phyloP scores from a whole-genome alignment of 2,113 vertebrate species.

The Sceloporus tristichus region DNA sequence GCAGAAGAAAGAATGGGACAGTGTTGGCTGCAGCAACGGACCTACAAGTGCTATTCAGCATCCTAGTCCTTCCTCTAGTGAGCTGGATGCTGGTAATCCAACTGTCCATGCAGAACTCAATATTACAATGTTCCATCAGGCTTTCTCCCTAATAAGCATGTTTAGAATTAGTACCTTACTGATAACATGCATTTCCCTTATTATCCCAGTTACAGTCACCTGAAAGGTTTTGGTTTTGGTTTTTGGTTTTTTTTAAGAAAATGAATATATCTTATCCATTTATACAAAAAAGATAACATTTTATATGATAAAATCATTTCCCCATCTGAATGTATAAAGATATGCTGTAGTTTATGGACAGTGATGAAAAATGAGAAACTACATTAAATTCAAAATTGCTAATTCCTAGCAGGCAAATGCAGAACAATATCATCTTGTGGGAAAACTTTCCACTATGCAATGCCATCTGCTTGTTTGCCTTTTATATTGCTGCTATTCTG shows the following conservation, averaged over 20 bases:
- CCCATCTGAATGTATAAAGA: fast-evolving
- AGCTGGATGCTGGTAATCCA: not conserved
- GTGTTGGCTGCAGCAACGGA: not conserved
- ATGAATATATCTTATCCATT: not conserved
- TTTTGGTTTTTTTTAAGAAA: not conserved
- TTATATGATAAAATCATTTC: not conserved
- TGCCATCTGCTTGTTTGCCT: fast-evolving
- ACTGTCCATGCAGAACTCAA: not conserved
- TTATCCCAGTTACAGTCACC: not conserved
- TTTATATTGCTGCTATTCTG: not conserved
- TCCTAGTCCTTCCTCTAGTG: not conserved
- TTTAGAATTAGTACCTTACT: not conserved
- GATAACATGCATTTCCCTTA: not conserved
- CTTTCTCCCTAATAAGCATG: not conserved
- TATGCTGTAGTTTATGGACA: not conserved
- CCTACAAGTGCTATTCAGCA: not conserved
- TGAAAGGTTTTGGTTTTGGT: not conserved
- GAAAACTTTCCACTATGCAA: not conserved
- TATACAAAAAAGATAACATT: not conserved
- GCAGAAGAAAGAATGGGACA: not conserved
- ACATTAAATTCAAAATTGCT: not conserved
- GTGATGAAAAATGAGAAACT: not conserved
- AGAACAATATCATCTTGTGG: not conserved
- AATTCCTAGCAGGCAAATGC: not conserved
- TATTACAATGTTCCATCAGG: not conserved